phyloP scores from a whole-genome alignment of 1,140 invertebrate genomes.

The Diorhabda sublineata region DNA sequence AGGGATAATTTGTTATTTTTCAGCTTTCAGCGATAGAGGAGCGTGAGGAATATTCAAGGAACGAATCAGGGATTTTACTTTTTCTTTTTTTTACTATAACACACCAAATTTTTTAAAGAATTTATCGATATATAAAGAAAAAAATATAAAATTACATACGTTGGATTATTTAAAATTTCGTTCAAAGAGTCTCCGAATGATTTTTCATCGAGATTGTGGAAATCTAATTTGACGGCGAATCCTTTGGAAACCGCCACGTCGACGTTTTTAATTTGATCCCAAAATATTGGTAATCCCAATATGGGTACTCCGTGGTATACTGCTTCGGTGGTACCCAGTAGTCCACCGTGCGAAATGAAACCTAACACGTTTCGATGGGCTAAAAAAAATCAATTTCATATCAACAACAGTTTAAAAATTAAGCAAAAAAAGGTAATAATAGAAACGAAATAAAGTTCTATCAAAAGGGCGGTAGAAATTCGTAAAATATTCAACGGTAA shows the following conservation, averaged over 20 bases:
- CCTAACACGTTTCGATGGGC: slow-evolving; percentile 35
- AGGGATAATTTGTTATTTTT: slow-evolving; percentile 35
- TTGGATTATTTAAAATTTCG: slow-evolving; percentile 41
- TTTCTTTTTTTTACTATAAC: neutral
- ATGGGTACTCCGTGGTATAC: slow-evolving; percentile 33
- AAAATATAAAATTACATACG: slow-evolving; percentile 20
- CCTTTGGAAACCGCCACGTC: slow-evolving; percentile 32
- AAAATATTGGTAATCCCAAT: slow-evolving; percentile 46
- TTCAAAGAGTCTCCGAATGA: slow-evolving; percentile 35
- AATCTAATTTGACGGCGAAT: slow-evolving; percentile 36
- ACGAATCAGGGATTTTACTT: neutral
- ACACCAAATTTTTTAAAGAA: no score
- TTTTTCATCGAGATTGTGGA: slow-evolving; percentile 41
- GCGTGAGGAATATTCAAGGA: neutral
- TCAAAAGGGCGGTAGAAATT: no score
- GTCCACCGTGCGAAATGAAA: slow-evolving; percentile 38
- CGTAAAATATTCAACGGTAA: no score
- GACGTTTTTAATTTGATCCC: slow-evolving; percentile 41
- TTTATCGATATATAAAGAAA: no score
- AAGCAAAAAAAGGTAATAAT: no score
- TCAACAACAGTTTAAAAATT: no score
- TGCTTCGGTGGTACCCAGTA: slow-evolving; percentile 46
- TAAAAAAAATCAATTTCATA: slow-evolving; percentile 18
- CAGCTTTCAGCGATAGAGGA: slow-evolving; percentile 39
- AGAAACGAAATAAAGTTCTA: no score